A percentile compares a stretch with the other conserved stretches of the same genome.
phyloP scores from a whole-genome alignment of 1,140 invertebrate genomes.

The Pseudomyrmex flavicornis region DNA sequence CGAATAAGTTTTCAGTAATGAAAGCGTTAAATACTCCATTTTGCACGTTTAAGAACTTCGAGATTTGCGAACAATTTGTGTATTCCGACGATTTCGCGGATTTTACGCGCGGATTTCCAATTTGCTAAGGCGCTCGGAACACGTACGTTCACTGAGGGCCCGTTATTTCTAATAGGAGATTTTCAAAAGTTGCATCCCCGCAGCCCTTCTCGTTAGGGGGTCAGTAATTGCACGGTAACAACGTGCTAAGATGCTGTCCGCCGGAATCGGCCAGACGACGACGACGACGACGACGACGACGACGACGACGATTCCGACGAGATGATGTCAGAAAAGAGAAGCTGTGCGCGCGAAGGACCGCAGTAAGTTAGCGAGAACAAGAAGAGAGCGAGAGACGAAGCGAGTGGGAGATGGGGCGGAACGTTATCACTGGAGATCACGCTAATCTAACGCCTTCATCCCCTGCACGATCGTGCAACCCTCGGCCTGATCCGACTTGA shows the following conservation, averaged over 20 bases:
- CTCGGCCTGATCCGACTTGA: conserved; percentile 79
- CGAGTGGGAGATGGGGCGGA: conserved; percentile 62
- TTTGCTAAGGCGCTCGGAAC: conserved; percentile 74
- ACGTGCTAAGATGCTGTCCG: conserved; percentile 76
- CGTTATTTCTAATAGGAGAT: conserved; percentile 84
- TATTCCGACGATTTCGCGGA: conserved; percentile 34
- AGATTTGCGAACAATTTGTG: conserved; percentile 59
- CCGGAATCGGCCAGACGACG: conserved; percentile 11
- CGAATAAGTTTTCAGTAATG: no score
- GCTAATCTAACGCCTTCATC: conserved; percentile 83
- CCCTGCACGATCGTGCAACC: conserved; percentile 72
- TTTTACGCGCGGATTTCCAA: conserved; percentile 70
- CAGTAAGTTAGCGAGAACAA: conserved; percentile 44
- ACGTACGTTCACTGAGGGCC: conserved; percentile 74
- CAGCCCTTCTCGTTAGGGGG: conserved; percentile 74
- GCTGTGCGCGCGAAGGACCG: conserved; percentile 16
- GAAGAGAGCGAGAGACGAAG: conserved; percentile 53
- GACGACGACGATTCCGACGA: conserved; percentile 15
- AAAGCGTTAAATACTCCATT: no score
- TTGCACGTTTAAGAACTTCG: no score
- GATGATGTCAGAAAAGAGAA: conserved; percentile 44
- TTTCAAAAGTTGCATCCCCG: conserved; percentile 82
- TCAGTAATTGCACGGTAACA: conserved; percentile 80
- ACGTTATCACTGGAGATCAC: conserved; percentile 84
- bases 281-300: neutral